A percentile compares a stretch with the other conserved stretches of the same genome.
phyloP scores from a whole-genome alignment of 2,888 invertebrate genomes.

The Hyposoter dolosus region DNA sequence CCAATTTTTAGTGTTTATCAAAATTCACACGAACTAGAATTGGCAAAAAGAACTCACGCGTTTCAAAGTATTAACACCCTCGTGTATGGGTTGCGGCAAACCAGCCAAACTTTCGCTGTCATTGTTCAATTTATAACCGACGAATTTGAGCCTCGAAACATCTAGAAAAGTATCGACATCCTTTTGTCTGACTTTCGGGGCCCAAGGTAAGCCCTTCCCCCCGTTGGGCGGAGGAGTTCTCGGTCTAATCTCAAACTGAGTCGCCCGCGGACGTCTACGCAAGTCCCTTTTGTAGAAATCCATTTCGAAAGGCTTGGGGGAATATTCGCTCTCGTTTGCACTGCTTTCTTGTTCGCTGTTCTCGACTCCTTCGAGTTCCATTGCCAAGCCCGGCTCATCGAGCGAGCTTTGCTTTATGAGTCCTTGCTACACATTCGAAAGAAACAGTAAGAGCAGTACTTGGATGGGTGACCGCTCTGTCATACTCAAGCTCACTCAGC shows the following conservation, averaged over 20 bases:
- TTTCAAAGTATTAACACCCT: constrained; percentile 96
- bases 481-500: too few relatives aligned
- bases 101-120: constrained; percentile 97
- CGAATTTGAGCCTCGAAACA: constrained; percentile 96
- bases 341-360: constrained; percentile 87
- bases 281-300: constrained; percentile 72
- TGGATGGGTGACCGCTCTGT: too few relatives aligned
- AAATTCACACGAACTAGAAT: neutral
- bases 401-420: constrained; percentile 97
- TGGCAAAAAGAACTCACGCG: constrained; percentile 84
- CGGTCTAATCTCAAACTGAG: constrained; percentile 82
- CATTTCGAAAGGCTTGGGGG: constrained; percentile 76
- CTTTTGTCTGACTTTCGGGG: constrained; percentile 97
- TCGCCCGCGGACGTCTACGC: constrained; percentile 83
- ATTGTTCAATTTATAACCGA: constrained; percentile 95
- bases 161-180: constrained; percentile 97
- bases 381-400: constrained; percentile 91
- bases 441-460: neutral
- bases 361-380: constrained; percentile 85
- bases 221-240: constrained; percentile 84
- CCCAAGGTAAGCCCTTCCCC: constrained; percentile 93
- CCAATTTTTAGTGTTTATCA: neutral
- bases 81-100: constrained; percentile 98
- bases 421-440: constrained; percentile 85
- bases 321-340: constrained; percentile 85